Evolutionary conservation across 2,113 vertebrate species (phyloP), one percentile per base, ranked within the genome.

Genomic region (Tringa solitaria): DNA sequence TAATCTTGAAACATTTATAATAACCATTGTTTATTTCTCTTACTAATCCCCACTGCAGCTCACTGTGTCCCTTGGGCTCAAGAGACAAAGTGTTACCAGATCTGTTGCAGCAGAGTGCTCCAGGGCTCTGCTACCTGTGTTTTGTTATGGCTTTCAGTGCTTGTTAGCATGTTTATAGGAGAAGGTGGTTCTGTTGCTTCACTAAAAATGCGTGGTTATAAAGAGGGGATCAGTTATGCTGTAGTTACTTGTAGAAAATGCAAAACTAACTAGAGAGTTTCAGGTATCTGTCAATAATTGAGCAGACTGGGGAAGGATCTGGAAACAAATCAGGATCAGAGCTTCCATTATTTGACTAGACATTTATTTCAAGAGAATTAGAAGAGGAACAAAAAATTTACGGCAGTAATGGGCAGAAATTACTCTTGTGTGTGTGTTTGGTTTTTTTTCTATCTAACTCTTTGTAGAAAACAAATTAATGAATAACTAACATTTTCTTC

Each of bases 1-100:
- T 93, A 78, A 94, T 96, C 76, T 95, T 94, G 74, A 95, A 92
- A 90, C 64, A 64, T 89, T 96, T 93, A 54, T 89, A 90, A 81
- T 94, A 96, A 81, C 41, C 15, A 16, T 96, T 97, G 94, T 97
- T 97, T 96, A 90, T 97, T 92, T 96, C 56, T 84, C 51, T 84
- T 86, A 22, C 80, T 96, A 96, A 95, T 96, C 69, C 77, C 69
- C 57, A 26, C 61, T 87, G 86, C 54, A 95, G 46, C 61, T 89
- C 53, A 12, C 39, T 11, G 2, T 73, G 69, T 89, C 86, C 37
- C 82, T 79, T 95, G 89, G 90, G 80, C 61, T 93, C 61, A 20
- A 68, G 83, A 78, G 88, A 64, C 51, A 61, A 89, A 32, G 57
- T 81, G 48, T 94, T 94, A 79, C 73, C 27, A 88, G 63, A 80